These are phyloP conservation scores for Idaea straminata DNA, from an alignment of 2,888 invertebrate species.

Conservation along the genomic window DNA sequence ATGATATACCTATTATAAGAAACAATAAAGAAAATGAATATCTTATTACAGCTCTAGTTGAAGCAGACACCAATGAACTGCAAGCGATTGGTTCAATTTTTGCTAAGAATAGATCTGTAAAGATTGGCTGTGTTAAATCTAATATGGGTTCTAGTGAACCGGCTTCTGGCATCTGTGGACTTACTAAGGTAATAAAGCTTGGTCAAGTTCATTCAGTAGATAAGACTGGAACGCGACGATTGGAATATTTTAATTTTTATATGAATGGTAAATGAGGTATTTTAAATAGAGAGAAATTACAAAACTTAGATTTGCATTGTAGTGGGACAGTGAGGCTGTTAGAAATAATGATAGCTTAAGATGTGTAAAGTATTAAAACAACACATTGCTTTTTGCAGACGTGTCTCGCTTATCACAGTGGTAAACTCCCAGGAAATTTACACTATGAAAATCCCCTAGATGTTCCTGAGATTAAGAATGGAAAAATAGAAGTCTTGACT, in stretches of 20 bases:
- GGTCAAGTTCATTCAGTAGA: no score
- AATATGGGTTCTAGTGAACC: constrained; percentile 51
- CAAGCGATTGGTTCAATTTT: constrained; percentile 78
- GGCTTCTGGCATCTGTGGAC: constrained; percentile 60
- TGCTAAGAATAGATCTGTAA: constrained; percentile 72
- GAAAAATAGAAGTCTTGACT: constrained; percentile 38
- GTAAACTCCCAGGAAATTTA: constrained; percentile 44
- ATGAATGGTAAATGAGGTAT: no score
- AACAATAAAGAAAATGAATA: background rate
- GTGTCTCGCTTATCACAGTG: constrained; percentile 43
- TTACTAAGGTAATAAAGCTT: constrained; percentile 63
- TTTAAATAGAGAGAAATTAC: no score
- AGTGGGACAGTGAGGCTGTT: background rate
- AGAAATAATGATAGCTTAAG: background rate
- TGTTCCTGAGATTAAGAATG: constrained; percentile 34
- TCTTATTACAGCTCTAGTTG: constrained; percentile 59
- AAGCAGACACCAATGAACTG: constrained; percentile 82
- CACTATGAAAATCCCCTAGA: constrained; percentile 40
- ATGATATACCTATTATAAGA: no score
- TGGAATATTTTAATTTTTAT: no score
- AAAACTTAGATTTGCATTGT: no score
- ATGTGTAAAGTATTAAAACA: background rate
- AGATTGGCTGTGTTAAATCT: constrained; percentile 61
- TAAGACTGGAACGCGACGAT: background rate
- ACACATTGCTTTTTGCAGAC: constrained; percentile 28